phyloP scores from a whole-genome alignment of 2,888 invertebrate species.

The Drosophila mercatorum region DNA sequence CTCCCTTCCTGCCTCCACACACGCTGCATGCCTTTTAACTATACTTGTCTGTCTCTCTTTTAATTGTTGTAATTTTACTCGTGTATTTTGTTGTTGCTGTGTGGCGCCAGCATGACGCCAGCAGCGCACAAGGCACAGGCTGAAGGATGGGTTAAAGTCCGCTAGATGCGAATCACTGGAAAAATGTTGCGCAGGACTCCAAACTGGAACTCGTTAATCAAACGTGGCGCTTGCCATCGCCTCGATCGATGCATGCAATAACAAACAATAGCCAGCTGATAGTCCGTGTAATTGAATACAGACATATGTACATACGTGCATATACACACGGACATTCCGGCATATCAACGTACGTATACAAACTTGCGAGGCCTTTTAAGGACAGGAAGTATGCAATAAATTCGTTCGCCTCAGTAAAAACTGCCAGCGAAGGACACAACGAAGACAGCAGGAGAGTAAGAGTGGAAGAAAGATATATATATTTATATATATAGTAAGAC shows the following conservation, averaged over 20 bases:
- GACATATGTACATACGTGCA: conserved; percentile 26
- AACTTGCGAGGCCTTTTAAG: conserved; percentile 37
- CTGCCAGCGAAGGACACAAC: conserved; percentile 48
- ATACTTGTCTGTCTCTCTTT: conserved; percentile 47
- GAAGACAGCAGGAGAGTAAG: background rate
- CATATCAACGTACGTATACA: background rate
- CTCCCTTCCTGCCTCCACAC: background rate
- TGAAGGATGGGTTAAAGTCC: conserved; percentile 65
- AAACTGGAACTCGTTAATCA: conserved; percentile 48
- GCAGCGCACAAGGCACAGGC: conserved; percentile 38
- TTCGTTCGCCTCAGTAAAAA: conserved; percentile 51
- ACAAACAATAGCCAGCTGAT: conserved; percentile 54
- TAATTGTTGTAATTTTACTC: conserved; percentile 71
- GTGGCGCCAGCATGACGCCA: conserved; percentile 68
- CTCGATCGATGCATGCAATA: conserved; percentile 69
- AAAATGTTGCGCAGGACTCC: conserved; percentile 54
- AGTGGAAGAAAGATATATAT: background rate
- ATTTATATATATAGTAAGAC: background rate
- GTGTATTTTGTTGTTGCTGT: conserved; percentile 35
- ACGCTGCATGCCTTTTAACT: conserved; percentile 21
- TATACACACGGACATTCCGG: conserved; percentile 11
- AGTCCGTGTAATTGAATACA: conserved; percentile 72
- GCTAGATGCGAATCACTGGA: conserved; percentile 44
- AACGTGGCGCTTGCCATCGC: conserved; percentile 25
- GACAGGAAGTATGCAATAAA: conserved; percentile 73